Evolutionary conservation across 2,113 vertebrate genomes (phyloP).

Genomic region (Leucopternis melanops): DNA sequence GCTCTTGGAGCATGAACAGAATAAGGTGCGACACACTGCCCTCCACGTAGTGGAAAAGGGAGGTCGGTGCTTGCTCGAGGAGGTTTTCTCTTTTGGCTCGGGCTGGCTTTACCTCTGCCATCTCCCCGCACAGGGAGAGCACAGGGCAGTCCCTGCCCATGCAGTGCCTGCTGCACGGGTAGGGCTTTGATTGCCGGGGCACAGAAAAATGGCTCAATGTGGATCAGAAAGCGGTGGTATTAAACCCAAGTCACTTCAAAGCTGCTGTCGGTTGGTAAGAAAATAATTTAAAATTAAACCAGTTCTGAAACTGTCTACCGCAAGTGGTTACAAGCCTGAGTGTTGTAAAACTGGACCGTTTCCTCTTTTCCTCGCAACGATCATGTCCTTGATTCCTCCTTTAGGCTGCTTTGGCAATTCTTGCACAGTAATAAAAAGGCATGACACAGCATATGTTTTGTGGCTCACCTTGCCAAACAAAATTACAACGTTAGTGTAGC

Average conservation of each 20-base stretch:
- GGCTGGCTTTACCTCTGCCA: neutral
- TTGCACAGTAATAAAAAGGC: constrained; percentile 49
- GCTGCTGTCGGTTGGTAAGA: neutral
- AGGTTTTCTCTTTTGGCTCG: neutral
- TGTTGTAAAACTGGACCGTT: constrained; percentile 53
- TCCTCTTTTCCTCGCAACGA: constrained; percentile 58
- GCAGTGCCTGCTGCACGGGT: neutral
- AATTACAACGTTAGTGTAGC: constrained; percentile 23
- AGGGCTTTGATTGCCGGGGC: neutral
- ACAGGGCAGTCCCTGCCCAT: neutral
- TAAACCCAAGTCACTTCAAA: neutral
- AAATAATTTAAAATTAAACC: constrained; percentile 38
- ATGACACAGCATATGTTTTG: constrained; percentile 61
- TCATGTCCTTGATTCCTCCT: constrained; percentile 49
- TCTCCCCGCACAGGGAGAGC: neutral
- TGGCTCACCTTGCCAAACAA: constrained; percentile 26
- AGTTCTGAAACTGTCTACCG: neutral
- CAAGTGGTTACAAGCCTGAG: constrained; percentile 29
- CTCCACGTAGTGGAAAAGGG: neutral
- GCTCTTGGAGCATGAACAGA: neutral
- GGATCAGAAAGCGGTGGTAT: neutral
- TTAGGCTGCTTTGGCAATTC: constrained; percentile 52
- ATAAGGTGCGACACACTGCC: neutral
- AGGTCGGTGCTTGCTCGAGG: neutral
- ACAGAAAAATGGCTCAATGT: neutral